A percentile compares a stretch with the other conserved stretches of the same genome.
These are phyloP conservation scores for Atrichornis clamosus DNA, from an alignment of 2,113 vertebrate genomes.

Conservation along the genomic window DNA sequence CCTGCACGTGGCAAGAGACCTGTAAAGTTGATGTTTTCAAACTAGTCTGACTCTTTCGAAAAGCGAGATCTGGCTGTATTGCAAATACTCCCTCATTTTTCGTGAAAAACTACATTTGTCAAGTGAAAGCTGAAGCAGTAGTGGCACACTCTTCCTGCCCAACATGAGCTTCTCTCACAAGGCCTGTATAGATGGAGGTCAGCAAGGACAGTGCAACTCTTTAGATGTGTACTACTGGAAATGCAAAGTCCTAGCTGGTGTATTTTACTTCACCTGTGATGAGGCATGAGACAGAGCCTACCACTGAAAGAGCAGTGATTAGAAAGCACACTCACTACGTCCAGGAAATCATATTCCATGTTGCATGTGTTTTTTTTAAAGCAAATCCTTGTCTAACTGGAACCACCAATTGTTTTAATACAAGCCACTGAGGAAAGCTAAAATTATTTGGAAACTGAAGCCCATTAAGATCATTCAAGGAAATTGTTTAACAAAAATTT, in stretches of 20 bases:
- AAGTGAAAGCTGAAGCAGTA: background rate
- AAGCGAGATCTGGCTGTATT: background rate
- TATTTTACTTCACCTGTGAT: background rate
- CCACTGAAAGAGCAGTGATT: background rate
- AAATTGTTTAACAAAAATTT: background rate
- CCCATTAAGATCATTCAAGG: background rate
- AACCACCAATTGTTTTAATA: background rate
- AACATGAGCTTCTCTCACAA: background rate
- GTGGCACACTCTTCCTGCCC: background rate
- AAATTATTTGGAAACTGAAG: background rate
- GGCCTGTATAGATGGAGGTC: background rate
- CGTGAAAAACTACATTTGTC: background rate
- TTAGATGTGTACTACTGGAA: background rate
- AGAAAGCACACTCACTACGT: background rate
- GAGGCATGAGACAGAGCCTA: background rate
- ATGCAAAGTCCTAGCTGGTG: background rate
- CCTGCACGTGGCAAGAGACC: background rate
- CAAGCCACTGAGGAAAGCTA: background rate
- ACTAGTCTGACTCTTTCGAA: background rate
- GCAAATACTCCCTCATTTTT: background rate
- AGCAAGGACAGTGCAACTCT: background rate
- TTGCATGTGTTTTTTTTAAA: background rate
- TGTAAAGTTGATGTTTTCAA: background rate
- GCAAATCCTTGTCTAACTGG: background rate
- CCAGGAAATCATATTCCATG: background rate